Percentiles rank a stretch among this genome's conserved stretches.
Evolutionary conservation across 2,888 invertebrate genomes (phyloP).

Genomic region (Pharmacophagus antenor): DNA sequence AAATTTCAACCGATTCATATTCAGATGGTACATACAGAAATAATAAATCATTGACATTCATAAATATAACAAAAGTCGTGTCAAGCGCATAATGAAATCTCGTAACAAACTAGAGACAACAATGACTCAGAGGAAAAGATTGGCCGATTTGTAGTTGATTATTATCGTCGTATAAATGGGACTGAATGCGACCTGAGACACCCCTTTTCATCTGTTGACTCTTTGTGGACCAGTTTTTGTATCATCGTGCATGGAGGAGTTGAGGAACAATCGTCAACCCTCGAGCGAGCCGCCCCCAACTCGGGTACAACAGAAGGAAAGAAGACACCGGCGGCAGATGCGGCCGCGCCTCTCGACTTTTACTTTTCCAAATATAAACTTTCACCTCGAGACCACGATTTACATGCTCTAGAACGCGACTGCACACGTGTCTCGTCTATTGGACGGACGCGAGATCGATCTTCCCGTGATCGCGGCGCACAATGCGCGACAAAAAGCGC

Average conservation of each 20-base stretch:
- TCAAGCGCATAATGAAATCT: conserved; percentile 62
- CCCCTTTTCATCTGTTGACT: conserved; percentile 60
- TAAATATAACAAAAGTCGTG: conserved; percentile 51
- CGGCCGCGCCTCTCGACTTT: conserved; percentile 63
- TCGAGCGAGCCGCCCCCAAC: conserved; percentile 50
- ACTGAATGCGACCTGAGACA: conserved; percentile 46
- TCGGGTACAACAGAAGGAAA: conserved; percentile 50
- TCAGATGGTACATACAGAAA: conserved; percentile 30
- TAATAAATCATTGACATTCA: conserved; percentile 64
- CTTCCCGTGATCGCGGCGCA: conserved; percentile 58
- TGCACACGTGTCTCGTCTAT: conserved; percentile 44
- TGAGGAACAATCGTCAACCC: conserved; percentile 62
- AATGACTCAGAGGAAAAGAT: conserved; percentile 58
- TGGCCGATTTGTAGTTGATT: conserved; percentile 68
- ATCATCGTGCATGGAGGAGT: conserved; percentile 50
- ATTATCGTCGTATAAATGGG: conserved; percentile 59
- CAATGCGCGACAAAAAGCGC: conserved; percentile 54
- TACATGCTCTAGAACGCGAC: conserved; percentile 56
- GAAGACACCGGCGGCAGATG: conserved; percentile 65
- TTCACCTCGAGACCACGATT: conserved; percentile 75
- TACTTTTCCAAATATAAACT: conserved; percentile 74
- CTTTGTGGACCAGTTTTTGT: conserved; percentile 36
- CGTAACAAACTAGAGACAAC: conserved; percentile 44
- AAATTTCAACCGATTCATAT: conserved; percentile 28
- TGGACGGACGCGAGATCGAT: conserved; percentile 54